These are phyloP conservation scores for Beris morrisii DNA, from an alignment of 2,888 invertebrate species.

Conservation along the genomic window DNA sequence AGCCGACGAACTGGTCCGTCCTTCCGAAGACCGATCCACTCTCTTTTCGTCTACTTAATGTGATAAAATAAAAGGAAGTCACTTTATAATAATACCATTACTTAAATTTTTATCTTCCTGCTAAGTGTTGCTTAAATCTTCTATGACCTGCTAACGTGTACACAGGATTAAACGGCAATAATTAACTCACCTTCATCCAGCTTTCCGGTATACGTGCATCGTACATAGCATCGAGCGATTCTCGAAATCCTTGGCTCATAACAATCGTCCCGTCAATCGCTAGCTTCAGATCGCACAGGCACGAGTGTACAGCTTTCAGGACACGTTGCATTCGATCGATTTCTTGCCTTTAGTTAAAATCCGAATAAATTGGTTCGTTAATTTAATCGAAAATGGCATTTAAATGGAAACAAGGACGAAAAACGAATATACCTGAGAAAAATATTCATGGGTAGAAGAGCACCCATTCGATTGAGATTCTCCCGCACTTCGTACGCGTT, in stretches of 20 bases:
- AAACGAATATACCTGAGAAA: slow-evolving; percentile 66
- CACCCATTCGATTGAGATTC: slow-evolving; percentile 87
- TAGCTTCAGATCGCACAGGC: slow-evolving; percentile 84
- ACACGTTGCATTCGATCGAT: slow-evolving; percentile 85
- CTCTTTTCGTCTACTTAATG: too few species aligned
- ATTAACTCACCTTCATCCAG: slow-evolving; percentile 78
- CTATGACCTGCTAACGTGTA: too few species aligned
- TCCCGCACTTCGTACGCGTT: slow-evolving; percentile 88
- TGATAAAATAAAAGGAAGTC: too few species aligned
- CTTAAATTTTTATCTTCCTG: too few species aligned
- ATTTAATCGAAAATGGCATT: too few species aligned
- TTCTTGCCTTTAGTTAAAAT: slow-evolving; percentile 62
- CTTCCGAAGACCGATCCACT: too few species aligned
- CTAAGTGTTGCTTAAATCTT: too few species aligned
- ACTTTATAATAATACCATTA: too few species aligned
- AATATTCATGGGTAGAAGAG: slow-evolving; percentile 93
- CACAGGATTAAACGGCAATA: background rate
- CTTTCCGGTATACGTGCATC: slow-evolving; percentile 90
- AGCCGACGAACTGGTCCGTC: too few species aligned
- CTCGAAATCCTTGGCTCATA: slow-evolving; percentile 88
- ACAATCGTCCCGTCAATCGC: slow-evolving; percentile 97
- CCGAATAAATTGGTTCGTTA: background rate
- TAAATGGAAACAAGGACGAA: too few species aligned
- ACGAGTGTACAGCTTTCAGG: slow-evolving; percentile 74
- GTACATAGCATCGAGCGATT: slow-evolving; percentile 93